Evolutionary conservation across 2,888 invertebrate genomes (phyloP), one percentile per base, ranked within the genome.

Genomic region (Lasioglossum calceatum): DNA sequence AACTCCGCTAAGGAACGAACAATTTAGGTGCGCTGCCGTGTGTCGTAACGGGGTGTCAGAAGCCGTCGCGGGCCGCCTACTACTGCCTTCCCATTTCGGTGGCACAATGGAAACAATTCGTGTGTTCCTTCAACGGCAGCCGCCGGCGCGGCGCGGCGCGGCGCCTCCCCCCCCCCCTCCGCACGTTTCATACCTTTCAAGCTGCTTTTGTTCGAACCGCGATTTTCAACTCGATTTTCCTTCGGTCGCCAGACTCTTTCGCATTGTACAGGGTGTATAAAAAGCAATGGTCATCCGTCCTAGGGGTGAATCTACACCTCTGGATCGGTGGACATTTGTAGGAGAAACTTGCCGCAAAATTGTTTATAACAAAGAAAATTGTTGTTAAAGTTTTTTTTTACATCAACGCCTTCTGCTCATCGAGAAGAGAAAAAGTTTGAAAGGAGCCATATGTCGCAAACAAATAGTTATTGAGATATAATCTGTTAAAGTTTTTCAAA

Each of bases 81-180:
- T 67, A 54, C 14, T 36, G 61, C 27, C 39, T 58, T 71, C 50
- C 72, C 82, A 58, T 80, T 81, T 82, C 82, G 64, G 64, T 64
- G 64, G 36, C 77, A 90, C 90, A 90, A 92, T 92, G 87, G 88
- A 91, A 92, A 92, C 90, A 92, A 92, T 92, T 74, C 47, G 73
- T 92, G 91, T 82, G 86, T n/a, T 80, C 82, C 84, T 83, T 89
- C 90, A 88, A 87, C 86, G 73, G 71, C 44, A 70, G 58, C 42
- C 70, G n/a, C 10, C 73, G 64, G 80, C 79, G 36, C 27, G 27
- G 27, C 27, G 27, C 27, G 27, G 27, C 0, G 27, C 27, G 27
- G 27, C 27, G 27, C 27, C 27, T 0, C 27, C 27, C 27, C 27
- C 1, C 12, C 14, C 27, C 5, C 4, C 5, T 3, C 10, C 76